Evolutionary conservation across 2,113 vertebrate genomes (phyloP).

Genomic region (Scalopus aquaticus): DNA sequence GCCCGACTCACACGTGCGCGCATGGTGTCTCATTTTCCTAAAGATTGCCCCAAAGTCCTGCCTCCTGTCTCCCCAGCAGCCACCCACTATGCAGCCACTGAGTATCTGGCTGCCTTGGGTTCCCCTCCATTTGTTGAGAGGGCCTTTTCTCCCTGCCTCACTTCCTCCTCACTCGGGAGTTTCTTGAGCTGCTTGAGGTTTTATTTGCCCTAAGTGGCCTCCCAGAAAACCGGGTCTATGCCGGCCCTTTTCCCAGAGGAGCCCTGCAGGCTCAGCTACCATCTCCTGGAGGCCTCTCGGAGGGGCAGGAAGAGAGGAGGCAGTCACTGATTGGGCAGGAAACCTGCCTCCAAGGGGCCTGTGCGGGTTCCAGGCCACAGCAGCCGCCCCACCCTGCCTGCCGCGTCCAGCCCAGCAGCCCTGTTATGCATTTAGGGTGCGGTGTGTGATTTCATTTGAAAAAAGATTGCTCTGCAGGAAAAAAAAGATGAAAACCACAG

Average conservation of each 20-base stretch:
- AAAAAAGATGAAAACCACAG: slow-evolving; percentile 28
- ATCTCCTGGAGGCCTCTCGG: neutral
- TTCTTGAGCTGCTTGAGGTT: neutral
- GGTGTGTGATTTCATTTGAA: neutral
- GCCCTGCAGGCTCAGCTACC: neutral
- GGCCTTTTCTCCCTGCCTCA: neutral
- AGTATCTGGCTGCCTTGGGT: no score
- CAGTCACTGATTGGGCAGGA: neutral
- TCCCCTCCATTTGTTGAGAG: neutral
- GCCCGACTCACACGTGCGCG: accelerated
- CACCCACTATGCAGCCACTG: neutral
- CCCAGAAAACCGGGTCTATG: neutral
- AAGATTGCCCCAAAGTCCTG: neutral
- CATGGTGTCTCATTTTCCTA: neutral
- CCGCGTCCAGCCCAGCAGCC: accelerated
- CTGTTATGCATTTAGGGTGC: neutral
- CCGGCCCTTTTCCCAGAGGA: neutral
- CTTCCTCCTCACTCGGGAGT: neutral
- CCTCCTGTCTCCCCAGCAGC: accelerated
- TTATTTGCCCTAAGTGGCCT: neutral
- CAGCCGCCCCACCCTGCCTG: neutral
- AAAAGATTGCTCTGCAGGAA: neutral
- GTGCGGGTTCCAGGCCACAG: neutral
- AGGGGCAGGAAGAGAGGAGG: neutral
- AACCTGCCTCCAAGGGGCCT: neutral